Evolutionary conservation across 2,797 vertebrate genomes (phyloP), one percentile per base, ranked within the genome.

Genomic region (Nothura maculosa): DNA sequence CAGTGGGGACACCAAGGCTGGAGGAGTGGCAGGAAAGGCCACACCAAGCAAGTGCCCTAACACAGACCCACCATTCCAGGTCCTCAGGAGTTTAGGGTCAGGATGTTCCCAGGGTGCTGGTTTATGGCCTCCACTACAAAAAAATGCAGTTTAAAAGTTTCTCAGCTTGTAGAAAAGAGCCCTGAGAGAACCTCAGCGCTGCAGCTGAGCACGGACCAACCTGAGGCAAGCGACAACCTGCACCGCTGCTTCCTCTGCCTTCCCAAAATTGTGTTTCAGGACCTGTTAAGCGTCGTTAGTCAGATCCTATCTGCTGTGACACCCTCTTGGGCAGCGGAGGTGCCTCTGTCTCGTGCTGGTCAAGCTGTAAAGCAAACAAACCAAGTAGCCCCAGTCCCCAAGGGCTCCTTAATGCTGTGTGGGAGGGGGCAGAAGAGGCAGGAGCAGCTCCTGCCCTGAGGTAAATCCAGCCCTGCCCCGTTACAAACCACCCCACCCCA

Each of bases 351-450:
- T 74, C 40, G 45, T 34, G 55, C 21, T 36, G 34, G 15, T 52
- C 78, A 83, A 88, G 76, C 45, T 78, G 70, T 82, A 82, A 74
- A 85, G 15, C n/a, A 89, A 94, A 70, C 47, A 81, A 61, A 70
- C 48, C 78, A 57, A 30, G 70, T 57, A 89, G 82, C 12, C 19
- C 10, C 73, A 72, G 38, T 45, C n/a, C 32, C 34, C 40, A 76
- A 47, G 22, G 10, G 21, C 12, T 69, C 54, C n/a, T 30, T 78
- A 87, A 72, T 18, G 9, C 32, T 67, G 20, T 18, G 42, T 32
- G 12, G 27, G 28, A 84, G 28, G 63, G 58, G 74, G 12, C 14
- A 3, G 28, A 11, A 89, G 15, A 66, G 18, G 22, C 55, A 82
- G 82, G 63, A 69, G 9, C 61, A 92, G 36, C 57, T 55, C 50